A percentile compares a stretch with the other conserved stretches of the same genome.
Evolutionary conservation across 2,888 invertebrate genomes (phyloP).

Genomic region (Torymus texanus): DNA sequence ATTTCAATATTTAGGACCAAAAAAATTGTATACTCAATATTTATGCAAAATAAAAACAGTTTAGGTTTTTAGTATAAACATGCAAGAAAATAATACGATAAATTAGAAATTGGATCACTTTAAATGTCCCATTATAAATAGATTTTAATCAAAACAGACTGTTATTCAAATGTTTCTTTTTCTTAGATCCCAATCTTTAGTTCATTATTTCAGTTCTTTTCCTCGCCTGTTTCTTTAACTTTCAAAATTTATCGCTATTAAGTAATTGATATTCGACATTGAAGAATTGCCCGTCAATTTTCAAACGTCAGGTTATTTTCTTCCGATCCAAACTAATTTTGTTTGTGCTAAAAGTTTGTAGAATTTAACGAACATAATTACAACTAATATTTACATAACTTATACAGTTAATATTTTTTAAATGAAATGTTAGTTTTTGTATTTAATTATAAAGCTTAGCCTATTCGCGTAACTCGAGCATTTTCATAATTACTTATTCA

Average conservation of each 20-base stretch:
- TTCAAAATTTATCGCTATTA: background rate
- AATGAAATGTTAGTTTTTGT: too few species aligned
- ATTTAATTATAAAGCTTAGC: too few species aligned
- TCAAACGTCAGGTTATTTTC: too few species aligned
- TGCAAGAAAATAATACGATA: conserved; percentile 14
- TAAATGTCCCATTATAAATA: conserved; percentile 21
- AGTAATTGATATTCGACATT: background rate
- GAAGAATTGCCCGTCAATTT: too few species aligned
- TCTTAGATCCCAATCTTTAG: background rate
- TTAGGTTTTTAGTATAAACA: background rate
- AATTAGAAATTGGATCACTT: conserved; percentile 22
- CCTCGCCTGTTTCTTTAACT: background rate
- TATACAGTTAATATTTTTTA: too few species aligned
- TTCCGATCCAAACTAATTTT: too few species aligned
- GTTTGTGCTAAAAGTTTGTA: too few species aligned
- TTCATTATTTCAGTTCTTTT: background rate
- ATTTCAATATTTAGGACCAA: too few species aligned
- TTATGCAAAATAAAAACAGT: conserved; percentile 7
- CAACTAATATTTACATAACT: too few species aligned
- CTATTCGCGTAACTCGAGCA: too few species aligned
- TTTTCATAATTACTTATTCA: too few species aligned
- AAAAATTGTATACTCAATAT: background rate
- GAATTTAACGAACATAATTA: too few species aligned
- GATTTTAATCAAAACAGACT: conserved; percentile 30
- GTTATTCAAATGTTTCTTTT: background rate